Evolutionary conservation across 2,113 vertebrate genomes (phyloP).

Genomic region (Dasyprocta punctata): DNA sequence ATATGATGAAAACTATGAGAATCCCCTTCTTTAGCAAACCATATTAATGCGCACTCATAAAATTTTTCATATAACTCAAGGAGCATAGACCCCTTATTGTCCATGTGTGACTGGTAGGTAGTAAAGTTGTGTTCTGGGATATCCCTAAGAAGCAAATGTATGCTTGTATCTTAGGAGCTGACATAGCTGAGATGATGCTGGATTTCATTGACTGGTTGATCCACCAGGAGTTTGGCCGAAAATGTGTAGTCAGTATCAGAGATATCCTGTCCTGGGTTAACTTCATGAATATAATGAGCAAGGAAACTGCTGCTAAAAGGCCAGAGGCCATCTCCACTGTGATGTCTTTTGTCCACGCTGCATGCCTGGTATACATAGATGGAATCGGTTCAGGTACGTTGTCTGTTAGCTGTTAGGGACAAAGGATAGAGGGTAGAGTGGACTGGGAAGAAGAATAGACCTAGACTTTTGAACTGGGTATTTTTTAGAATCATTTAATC

Average conservation of each 20-base stretch:
- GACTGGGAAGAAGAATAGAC: neutral
- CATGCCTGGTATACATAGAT: slow-evolving; percentile 96
- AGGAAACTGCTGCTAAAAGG: slow-evolving; percentile 80
- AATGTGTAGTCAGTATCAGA: slow-evolving; percentile 94
- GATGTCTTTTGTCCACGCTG: slow-evolving; percentile 94
- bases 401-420: neutral
- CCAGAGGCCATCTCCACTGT: slow-evolving; percentile 82
- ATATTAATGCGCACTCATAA: neutral
- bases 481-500: neutral
- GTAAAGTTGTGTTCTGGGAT: neutral
- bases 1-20: neutral
- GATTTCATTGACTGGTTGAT: slow-evolving; percentile 97
- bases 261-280: slow-evolving; percentile 96
- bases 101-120: neutral
- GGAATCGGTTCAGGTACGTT: slow-evolving; percentile 95
- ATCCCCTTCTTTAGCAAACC: neutral
- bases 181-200: slow-evolving; percentile 94
- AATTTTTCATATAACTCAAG: neutral
- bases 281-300: slow-evolving; percentile 93
- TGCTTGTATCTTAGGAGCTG: slow-evolving; percentile 85
- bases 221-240: slow-evolving; percentile 94
- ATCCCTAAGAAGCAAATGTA: neutral
- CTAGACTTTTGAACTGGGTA: neutral
- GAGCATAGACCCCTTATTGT: neutral
- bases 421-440: neutral